These are phyloP conservation scores for Macrotus californicus DNA, from an alignment of 2,113 vertebrate genomes.

Conservation along the genomic window DNA sequence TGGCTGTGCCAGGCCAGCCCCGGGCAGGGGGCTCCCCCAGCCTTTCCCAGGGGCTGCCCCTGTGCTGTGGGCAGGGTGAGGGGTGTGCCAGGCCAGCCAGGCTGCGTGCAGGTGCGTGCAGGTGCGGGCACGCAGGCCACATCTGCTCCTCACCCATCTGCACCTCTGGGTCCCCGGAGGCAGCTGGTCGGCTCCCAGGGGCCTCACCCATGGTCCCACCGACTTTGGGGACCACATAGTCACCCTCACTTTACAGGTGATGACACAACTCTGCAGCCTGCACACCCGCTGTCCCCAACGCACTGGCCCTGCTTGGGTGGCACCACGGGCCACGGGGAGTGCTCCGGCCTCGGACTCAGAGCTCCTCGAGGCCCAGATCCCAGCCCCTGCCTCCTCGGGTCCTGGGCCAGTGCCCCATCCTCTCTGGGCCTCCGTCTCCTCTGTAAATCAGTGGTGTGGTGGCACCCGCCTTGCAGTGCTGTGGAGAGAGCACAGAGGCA, in stretches of 20 bases:
- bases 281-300: rapidly evolving
- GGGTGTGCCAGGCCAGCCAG: neutral
- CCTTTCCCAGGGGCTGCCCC: neutral
- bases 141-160: neutral
- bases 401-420: rapidly evolving
- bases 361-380: rapidly evolving
- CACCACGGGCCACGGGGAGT: rapidly evolving
- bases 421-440: neutral
- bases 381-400: neutral
- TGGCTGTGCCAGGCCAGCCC: neutral
- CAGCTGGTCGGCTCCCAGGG: rapidly evolving
- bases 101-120: neutral
- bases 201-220: neutral
- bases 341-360: rapidly evolving
- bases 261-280: neutral
- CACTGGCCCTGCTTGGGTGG: rapidly evolving
- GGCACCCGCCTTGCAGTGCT: neutral
- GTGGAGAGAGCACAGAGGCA: rapidly evolving
- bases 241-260: neutral
- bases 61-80: neutral
- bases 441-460: rapidly evolving
- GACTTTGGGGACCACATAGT: neutral
- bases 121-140: rapidly evolving
- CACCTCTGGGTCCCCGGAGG: neutral
- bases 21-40: neutral